Percentiles rank a stretch among this genome's conserved stretches.
phyloP scores from a whole-genome alignment of 2,888 invertebrate genomes.

The Belgica antarctica region DNA sequence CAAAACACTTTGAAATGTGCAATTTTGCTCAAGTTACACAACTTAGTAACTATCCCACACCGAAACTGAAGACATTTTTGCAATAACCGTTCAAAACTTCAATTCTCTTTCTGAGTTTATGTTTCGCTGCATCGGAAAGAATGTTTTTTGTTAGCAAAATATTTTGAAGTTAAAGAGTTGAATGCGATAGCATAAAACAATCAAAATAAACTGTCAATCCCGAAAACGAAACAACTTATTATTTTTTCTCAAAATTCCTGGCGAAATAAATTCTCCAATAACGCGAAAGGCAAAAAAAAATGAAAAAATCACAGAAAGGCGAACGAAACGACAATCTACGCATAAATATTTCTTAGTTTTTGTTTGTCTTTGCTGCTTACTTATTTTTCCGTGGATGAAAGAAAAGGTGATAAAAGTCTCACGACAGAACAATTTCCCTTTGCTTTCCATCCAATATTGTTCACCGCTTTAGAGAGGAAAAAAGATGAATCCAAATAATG shows the following conservation, averaged over 20 bases:
- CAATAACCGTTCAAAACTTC: constrained; percentile 18
- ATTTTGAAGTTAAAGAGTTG: background rate
- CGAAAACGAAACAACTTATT: constrained; percentile 8
- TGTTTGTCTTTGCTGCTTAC: constrained; percentile 17
- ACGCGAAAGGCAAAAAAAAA: constrained; percentile 27
- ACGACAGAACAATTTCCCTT: constrained; percentile 38
- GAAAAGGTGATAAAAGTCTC: constrained; percentile 44
- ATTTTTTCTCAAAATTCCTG: constrained; percentile 13
- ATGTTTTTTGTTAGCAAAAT: background rate
- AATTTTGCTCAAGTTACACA: too few species aligned
- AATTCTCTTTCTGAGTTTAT: background rate
- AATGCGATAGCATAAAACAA: constrained; percentile 25
- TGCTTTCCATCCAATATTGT: constrained; percentile 17
- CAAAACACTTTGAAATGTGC: too few species aligned
- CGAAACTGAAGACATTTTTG: constrained; percentile 7
- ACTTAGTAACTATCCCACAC: constrained; percentile 2
- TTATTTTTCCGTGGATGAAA: constrained; percentile 5
- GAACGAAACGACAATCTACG: constrained; percentile 35
- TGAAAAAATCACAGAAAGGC: constrained; percentile 18
- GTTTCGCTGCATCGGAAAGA: background rate
- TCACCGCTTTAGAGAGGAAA: too few species aligned
- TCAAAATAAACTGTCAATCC: constrained; percentile 30
- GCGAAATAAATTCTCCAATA: constrained; percentile 41
- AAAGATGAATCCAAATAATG: too few species aligned
- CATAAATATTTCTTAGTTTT: constrained; percentile 43